Conservation (phyloP, 2,113 vertebrate species). For the Trochalopteron elliotii region DNA sequence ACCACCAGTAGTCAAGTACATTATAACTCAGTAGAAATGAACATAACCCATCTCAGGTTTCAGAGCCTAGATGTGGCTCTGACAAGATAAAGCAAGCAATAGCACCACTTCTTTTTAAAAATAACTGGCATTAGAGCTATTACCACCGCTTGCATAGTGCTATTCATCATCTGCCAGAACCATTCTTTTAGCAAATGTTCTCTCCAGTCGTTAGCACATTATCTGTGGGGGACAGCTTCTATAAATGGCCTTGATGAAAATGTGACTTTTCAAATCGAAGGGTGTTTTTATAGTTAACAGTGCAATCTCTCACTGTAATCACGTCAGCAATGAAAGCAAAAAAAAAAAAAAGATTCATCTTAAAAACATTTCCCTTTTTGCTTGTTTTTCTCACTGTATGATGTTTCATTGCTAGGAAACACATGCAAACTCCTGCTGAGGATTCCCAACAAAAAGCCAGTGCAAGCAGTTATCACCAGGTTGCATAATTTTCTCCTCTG, state of each 20-base stretch:
- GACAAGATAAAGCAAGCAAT: background rate
- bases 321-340: background rate
- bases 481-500: slow-evolving; percentile 32
- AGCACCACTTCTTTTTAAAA: background rate
- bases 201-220: slow-evolving; percentile 22
- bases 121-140: slow-evolving; percentile 9
- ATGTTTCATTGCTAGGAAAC: slow-evolving; percentile 46
- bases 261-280: background rate
- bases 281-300: slow-evolving; percentile 2
- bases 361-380: slow-evolving; percentile 21
- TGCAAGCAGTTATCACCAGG: slow-evolving; percentile 14
- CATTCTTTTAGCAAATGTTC: slow-evolving; percentile 28
- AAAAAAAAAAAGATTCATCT: slow-evolving; percentile 24
- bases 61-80: background rate
- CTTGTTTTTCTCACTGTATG: slow-evolving; percentile 38
- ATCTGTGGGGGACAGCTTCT: slow-evolving; percentile 24
- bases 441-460: slow-evolving; percentile 26
- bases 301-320: background rate
- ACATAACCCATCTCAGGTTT: background rate
- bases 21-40: background rate
- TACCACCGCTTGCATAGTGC: background rate
- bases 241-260: slow-evolving; percentile 32
- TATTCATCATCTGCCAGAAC: slow-evolving; percentile 19
- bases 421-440: slow-evolving; percentile 5
- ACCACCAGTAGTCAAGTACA: background rate